Evolutionary conservation across 64 coral and sea anemone genomes (phyloP).

Genomic region (Actinia tenebrosa): DNA sequence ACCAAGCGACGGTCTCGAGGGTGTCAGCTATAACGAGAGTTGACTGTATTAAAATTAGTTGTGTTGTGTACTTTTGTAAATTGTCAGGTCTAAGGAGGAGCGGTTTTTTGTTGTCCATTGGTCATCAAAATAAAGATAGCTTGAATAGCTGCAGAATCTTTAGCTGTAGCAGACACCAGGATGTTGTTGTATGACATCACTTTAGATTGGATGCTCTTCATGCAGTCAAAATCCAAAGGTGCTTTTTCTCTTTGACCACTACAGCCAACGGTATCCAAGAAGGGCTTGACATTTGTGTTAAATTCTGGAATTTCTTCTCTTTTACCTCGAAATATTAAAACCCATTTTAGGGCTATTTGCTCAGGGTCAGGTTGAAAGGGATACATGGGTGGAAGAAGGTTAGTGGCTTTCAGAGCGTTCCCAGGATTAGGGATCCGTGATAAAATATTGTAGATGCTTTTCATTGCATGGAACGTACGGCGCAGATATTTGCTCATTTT

Average conservation of each 20-base stretch:
- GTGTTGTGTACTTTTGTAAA: too few relatives aligned
- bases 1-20: too few relatives aligned
- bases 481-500: constrained; percentile 56
- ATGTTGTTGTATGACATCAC: constrained; percentile 27
- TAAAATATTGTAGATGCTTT: constrained; percentile 34
- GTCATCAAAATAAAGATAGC: constrained; percentile 37
- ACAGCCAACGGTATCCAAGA: constrained; percentile 23
- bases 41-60: too few relatives aligned
- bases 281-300: constrained; percentile 30
- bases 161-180: constrained; percentile 36
- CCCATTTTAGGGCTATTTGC: constrained; percentile 30
- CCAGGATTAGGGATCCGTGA: constrained; percentile 11
- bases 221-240: constrained; percentile 31
- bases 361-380: constrained; percentile 11
- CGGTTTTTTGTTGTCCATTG: constrained; percentile 33
- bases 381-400: not conserved
- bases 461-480: constrained; percentile 42
- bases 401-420: constrained; percentile 23
- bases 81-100: not conserved
- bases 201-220: constrained; percentile 28
- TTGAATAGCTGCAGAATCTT: constrained; percentile 8
- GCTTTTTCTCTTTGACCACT: constrained; percentile 14
- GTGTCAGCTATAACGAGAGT: too few relatives aligned
- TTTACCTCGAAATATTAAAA: constrained; percentile 5
- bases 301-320: constrained; percentile 29